Conservation (phyloP, 2,888 invertebrate genomes). For the Philonicus albiceps region DNA sequence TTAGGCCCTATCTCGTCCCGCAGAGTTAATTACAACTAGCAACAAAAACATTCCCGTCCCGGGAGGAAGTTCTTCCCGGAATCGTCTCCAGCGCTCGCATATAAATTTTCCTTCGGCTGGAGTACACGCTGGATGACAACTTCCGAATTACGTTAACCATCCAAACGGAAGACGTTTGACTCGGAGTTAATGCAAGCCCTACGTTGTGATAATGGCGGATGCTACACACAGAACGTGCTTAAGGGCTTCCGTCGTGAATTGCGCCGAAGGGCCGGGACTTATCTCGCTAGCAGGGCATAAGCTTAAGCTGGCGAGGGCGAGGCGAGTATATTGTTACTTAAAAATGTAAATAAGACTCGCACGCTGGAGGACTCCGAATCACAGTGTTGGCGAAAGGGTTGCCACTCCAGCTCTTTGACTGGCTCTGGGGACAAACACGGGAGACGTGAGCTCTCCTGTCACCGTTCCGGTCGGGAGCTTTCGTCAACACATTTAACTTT, state of each 20-base stretch:
- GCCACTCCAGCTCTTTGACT: neutral
- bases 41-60: neutral
- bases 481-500: constrained; percentile 22
- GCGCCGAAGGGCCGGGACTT: constrained; percentile 5
- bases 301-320: neutral
- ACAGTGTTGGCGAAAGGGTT: neutral
- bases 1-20: neutral
- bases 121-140: constrained; percentile 26
- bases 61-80: neutral
- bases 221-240: constrained; percentile 27
- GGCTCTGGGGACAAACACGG: neutral
- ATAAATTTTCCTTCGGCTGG: neutral
- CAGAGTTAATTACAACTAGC: neutral
- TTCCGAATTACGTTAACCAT: constrained; percentile 37
- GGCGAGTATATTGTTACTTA: neutral
- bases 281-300: neutral
- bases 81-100: neutral
- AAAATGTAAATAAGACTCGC: constrained; percentile 27
- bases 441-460: neutral
- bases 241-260: constrained; percentile 28
- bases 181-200: constrained; percentile 34
- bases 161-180: constrained; percentile 35
- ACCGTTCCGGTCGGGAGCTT: neutral
- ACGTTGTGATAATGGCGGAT: constrained; percentile 35
- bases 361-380: constrained; percentile 8